phyloP scores from a whole-genome alignment of 2,888 invertebrate species.

The Papilio protenor region DNA sequence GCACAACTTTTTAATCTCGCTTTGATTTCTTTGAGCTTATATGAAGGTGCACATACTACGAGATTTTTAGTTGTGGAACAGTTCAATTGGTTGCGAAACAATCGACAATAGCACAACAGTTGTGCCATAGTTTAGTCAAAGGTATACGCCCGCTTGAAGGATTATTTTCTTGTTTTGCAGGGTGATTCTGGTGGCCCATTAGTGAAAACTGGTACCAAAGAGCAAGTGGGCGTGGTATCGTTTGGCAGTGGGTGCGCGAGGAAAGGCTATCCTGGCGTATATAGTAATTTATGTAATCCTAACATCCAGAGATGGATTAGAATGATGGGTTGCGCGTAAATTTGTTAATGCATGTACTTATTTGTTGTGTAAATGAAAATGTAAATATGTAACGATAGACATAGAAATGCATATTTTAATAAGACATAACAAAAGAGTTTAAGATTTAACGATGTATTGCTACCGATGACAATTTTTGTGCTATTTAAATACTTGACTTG shows the following conservation, averaged over 20 bases:
- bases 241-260: slow-evolving; percentile 60
- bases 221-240: slow-evolving; percentile 58
- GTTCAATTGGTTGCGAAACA: too few species aligned
- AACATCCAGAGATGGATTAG: slow-evolving; percentile 52
- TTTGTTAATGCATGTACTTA: not conserved
- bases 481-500: not conserved
- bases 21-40: too few species aligned
- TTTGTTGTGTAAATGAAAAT: slow-evolving; percentile 1
- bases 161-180: slow-evolving; percentile 34
- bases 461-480: not conserved
- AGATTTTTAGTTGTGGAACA: too few species aligned
- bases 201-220: slow-evolving; percentile 47
- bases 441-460: not conserved
- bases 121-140: too few species aligned
- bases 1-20: too few species aligned
- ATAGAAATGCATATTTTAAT: not conserved
- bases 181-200: slow-evolving; percentile 60
- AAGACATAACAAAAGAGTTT: not conserved
- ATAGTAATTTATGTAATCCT: slow-evolving; percentile 53
- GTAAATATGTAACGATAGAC: not conserved
- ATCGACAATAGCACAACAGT: too few species aligned
- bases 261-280: slow-evolving; percentile 56
- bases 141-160: too few species aligned
- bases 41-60: too few species aligned
- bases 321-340: slow-evolving; percentile 19